phyloP scores from a whole-genome alignment of 2,113 vertebrate species.

The Athene cunicularia region DNA sequence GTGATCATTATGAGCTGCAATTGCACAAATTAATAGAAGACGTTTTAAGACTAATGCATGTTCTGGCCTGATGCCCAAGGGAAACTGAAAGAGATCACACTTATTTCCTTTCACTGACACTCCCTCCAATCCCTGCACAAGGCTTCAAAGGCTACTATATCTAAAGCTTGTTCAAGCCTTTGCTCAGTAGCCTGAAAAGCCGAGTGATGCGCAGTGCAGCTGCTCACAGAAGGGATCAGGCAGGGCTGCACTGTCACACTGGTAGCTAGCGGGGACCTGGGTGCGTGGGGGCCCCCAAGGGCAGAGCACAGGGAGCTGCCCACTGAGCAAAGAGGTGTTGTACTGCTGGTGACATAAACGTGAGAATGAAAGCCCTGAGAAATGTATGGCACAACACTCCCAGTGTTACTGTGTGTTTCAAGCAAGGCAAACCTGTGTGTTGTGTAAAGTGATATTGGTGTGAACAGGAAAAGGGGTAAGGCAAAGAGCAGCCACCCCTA shows the following conservation, averaged over 20 bases:
- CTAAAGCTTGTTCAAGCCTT: background rate
- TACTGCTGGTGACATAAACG: background rate
- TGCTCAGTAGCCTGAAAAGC: background rate
- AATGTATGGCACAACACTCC: background rate
- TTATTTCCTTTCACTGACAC: background rate
- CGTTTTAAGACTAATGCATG: background rate
- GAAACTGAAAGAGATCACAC: background rate
- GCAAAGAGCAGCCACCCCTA: fast-evolving
- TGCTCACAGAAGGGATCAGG: background rate
- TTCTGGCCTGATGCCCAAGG: background rate
- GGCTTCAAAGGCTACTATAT: background rate
- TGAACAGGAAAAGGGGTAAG: background rate
- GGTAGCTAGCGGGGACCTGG: background rate
- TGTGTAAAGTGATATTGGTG: background rate
- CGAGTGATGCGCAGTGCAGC: too few species aligned
- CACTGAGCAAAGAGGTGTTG: background rate
- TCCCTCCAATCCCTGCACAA: background rate
- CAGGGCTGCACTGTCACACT: background rate
- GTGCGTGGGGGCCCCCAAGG: fast-evolving
- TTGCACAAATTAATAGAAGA: background rate
- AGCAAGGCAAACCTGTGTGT: background rate
- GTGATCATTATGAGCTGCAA: background rate
- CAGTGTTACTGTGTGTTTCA: background rate
- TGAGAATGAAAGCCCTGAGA: background rate
- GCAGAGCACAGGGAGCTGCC: background rate